Evolutionary conservation across 2,113 vertebrate genomes (phyloP).

Genomic region (Cynoglossus semilaevis): DNA sequence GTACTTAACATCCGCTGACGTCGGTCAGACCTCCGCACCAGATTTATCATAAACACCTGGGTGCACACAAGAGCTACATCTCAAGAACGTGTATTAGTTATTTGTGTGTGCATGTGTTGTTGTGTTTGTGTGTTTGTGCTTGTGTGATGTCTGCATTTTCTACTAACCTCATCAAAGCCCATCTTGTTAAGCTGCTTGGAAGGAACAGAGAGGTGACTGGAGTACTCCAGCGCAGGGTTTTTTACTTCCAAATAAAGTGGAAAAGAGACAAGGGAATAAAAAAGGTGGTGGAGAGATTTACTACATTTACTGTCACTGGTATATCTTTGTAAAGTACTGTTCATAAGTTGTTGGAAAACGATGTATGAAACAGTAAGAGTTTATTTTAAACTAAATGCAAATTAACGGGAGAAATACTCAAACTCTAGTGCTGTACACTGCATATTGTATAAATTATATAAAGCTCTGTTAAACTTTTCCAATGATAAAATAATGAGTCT

Average conservation of each 20-base stretch:
- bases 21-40: slow-evolving; percentile 81
- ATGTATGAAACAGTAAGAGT: no score
- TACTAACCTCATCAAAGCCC: slow-evolving; percentile 84
- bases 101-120: slow-evolving; percentile 2
- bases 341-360: no score
- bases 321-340: no score
- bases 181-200: slow-evolving; percentile 81
- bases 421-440: no score
- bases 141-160: no score
- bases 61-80: slow-evolving; percentile 33
- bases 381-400: no score
- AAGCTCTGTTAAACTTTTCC: no score
- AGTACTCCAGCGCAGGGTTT: slow-evolving; percentile 77
- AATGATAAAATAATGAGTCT: no score
- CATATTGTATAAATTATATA: no score
- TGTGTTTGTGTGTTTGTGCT: slow-evolving; percentile 21
- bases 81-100: slow-evolving; percentile 15
- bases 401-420: no score
- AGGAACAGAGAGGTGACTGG: slow-evolving; percentile 72
- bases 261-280: slow-evolving; percentile 37
- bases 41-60: slow-evolving; percentile 83
- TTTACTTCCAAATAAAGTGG: slow-evolving; percentile 71
- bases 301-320: no score
- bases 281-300: slow-evolving; percentile 39
- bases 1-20: slow-evolving; percentile 82